A percentile compares a stretch with the other conserved stretches of the same genome.
These are phyloP conservation scores for Trachemys scripta DNA, from an alignment of 2,113 vertebrate species.

Conservation along the genomic window DNA sequence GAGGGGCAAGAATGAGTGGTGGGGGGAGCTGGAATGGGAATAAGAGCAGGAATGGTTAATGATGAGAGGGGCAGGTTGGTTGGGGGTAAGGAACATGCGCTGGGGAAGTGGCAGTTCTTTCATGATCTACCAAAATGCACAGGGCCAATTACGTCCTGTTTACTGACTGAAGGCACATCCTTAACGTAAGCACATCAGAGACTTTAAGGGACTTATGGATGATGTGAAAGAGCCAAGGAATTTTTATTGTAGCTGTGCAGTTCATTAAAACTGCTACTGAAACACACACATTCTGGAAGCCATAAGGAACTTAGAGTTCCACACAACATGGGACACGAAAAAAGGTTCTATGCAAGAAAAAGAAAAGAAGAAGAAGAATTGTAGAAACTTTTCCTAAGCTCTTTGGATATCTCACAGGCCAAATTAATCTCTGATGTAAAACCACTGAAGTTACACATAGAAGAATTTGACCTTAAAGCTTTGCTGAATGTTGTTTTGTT, in stretches of 20 bases:
- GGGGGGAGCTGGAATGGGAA: background rate
- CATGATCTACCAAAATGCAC: background rate
- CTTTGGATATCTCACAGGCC: background rate
- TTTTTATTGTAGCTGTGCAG: background rate
- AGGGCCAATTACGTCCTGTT: background rate
- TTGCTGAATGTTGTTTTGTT: background rate
- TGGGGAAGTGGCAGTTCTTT: background rate
- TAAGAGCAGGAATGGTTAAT: background rate
- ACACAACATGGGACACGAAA: background rate
- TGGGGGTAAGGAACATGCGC: background rate
- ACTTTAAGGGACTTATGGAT: conserved; percentile 28
- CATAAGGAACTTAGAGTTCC: background rate
- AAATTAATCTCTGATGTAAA: background rate
- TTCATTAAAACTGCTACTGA: background rate
- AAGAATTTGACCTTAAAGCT: background rate
- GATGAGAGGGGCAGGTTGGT: background rate
- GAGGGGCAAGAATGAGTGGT: background rate
- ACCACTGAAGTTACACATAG: background rate
- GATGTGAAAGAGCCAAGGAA: background rate
- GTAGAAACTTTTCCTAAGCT: background rate
- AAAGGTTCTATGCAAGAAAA: background rate
- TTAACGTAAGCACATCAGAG: background rate
- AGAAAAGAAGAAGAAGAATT: background rate
- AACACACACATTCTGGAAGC: background rate
- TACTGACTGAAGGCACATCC: background rate